These are phyloP conservation scores for Aix galericulata DNA, from an alignment of 2,113 vertebrate genomes.

Conservation along the genomic window DNA sequence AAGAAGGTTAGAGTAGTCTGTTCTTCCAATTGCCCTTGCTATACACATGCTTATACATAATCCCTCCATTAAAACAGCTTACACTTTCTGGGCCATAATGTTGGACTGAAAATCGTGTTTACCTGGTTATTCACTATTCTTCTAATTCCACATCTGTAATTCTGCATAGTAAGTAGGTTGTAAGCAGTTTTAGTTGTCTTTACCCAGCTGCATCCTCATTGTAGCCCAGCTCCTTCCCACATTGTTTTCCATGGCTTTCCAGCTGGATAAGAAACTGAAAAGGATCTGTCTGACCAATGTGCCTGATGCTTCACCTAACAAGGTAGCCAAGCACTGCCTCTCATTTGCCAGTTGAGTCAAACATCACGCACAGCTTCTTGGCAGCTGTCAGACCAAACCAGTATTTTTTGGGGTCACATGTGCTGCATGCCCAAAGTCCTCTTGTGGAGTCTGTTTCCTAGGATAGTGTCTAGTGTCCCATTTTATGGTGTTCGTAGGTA, in stretches of 20 bases:
- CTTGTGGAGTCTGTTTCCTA: neutral
- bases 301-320: neutral
- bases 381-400: neutral
- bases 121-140: neutral
- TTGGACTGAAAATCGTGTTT: neutral
- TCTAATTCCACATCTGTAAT: neutral
- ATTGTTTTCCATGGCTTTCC: neutral
- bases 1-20: neutral
- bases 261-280: neutral
- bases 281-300: neutral
- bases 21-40: neutral
- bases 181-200: neutral
- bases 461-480: neutral
- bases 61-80: neutral
- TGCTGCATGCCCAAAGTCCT: neutral
- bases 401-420: neutral
- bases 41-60: neutral
- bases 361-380: neutral
- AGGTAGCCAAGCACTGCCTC: neutral
- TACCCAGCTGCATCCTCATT: neutral
- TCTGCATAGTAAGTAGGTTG: neutral
- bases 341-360: neutral
- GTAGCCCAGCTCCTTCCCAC: neutral
- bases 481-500: neutral
- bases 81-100: neutral